Conservation (phyloP, 2,113 vertebrate species). For the Chinchilla lanigera region DNA sequence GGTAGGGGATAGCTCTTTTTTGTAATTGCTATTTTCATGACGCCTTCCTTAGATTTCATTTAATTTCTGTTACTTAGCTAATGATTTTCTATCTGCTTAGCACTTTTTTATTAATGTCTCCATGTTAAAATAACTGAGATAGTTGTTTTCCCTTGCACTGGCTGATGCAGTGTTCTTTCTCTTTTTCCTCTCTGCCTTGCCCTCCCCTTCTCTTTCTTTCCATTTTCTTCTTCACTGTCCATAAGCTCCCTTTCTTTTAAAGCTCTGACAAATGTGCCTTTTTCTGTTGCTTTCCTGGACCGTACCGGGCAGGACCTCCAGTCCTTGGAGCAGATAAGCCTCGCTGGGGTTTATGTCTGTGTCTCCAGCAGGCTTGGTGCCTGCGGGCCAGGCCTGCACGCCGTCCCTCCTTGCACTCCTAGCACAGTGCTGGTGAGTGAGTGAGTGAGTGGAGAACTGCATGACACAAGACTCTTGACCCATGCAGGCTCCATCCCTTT, state of each 20-base stretch:
- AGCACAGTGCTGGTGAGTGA: background rate
- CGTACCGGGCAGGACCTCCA: background rate
- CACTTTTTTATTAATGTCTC: background rate
- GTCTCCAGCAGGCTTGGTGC: background rate
- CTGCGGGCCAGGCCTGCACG: background rate
- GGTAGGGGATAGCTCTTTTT: background rate
- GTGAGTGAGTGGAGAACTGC: background rate
- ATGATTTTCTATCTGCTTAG: background rate
- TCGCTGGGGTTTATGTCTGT: background rate
- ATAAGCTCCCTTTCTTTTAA: background rate
- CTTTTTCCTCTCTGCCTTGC: rapidly evolving
- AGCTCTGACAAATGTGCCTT: background rate
- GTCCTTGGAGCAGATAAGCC: background rate
- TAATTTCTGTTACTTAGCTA: slow-evolving; percentile 2
- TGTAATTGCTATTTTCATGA: background rate
- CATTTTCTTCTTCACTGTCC: background rate
- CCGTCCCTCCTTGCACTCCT: background rate
- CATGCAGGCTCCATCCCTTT: background rate
- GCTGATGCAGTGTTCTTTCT: background rate
- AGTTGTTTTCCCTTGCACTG: background rate
- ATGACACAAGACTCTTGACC: background rate
- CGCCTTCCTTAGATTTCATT: background rate
- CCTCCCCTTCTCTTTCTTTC: background rate
- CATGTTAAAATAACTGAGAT: background rate
- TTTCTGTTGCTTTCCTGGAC: background rate